phyloP scores from a whole-genome alignment of 2,888 invertebrate species.

The Atrina japonica region DNA sequence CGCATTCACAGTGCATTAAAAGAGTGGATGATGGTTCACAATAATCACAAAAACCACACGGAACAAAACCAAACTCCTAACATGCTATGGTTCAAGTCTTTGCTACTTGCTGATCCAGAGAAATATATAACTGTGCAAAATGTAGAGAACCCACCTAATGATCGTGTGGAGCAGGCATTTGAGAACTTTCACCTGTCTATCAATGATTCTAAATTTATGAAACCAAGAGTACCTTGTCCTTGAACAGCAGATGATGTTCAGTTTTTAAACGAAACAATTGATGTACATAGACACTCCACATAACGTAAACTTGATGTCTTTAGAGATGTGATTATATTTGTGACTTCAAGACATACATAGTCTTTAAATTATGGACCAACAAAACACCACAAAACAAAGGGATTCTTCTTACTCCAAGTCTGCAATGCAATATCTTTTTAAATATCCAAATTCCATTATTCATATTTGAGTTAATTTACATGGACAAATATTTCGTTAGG shows the following conservation, averaged over 20 bases:
- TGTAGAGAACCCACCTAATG: constrained; percentile 8
- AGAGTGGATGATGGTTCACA: constrained; percentile 16
- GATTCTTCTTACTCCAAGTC: too few species aligned
- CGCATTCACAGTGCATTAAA: constrained; percentile 8
- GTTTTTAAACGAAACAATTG: not conserved
- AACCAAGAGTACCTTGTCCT: constrained; percentile 13
- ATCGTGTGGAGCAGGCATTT: not conserved
- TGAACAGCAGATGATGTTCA: constrained; percentile 1
- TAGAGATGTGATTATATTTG: constrained; percentile 20
- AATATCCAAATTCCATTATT: too few species aligned
- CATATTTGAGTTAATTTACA: too few species aligned
- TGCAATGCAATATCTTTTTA: too few species aligned
- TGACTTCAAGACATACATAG: too few species aligned
- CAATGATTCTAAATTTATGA: not conserved
- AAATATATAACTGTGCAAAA: constrained; percentile 4
- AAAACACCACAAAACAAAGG: too few species aligned
- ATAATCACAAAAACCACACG: constrained; percentile 12
- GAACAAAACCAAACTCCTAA: constrained; percentile 15
- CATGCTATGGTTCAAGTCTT: constrained; percentile 25
- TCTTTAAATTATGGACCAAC: too few species aligned
- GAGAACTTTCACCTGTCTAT: not conserved
- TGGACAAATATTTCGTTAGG: too few species aligned
- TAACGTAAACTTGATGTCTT: constrained; percentile 25
- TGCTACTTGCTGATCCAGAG: not conserved
- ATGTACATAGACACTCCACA: not conserved